A percentile compares a stretch with the other conserved stretches of the same genome.
Conservation (phyloP, 2,888 invertebrate genomes). For the Dolichopus griseipennis region DNA sequence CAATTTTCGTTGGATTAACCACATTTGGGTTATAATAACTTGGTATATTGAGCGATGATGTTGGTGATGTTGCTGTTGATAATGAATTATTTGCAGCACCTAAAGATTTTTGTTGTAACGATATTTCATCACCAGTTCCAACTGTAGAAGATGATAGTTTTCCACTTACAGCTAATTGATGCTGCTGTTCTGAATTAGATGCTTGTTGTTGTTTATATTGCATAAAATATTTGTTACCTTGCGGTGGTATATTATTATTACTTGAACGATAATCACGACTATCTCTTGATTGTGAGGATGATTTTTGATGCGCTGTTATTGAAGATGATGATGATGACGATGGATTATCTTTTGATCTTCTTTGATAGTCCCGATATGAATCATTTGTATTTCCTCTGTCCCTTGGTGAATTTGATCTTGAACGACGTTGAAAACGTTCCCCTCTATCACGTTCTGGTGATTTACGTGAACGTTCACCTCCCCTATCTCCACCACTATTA, state of each 20-base stretch:
- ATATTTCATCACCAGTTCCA: background rate
- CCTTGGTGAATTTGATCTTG: background rate
- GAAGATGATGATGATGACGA: background rate
- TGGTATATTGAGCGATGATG: constrained; percentile 37
- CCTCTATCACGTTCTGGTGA: background rate
- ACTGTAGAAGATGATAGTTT: background rate
- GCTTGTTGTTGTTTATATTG: background rate
- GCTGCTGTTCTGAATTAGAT: background rate
- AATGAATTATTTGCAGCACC: background rate
- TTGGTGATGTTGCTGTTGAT: background rate
- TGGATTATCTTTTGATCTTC: background rate
- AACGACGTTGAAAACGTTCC: background rate
- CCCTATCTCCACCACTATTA: background rate
- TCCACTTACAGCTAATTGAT: background rate
- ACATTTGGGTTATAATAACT: constrained; percentile 67
- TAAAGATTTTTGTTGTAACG: background rate
- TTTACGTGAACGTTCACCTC: background rate
- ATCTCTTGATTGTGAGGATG: background rate
- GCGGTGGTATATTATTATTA: background rate
- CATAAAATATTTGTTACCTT: constrained; percentile 4
- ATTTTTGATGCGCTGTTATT: background rate
- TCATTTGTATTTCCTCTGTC: background rate
- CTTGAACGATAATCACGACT: background rate
- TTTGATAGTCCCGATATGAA: background rate
- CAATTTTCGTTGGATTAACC: constrained; percentile 68